Evolutionary conservation across 2,797 vertebrate genomes (phyloP), one percentile per base, ranked within the genome.

Genomic region (Acipenser oxyrinchus): DNA sequence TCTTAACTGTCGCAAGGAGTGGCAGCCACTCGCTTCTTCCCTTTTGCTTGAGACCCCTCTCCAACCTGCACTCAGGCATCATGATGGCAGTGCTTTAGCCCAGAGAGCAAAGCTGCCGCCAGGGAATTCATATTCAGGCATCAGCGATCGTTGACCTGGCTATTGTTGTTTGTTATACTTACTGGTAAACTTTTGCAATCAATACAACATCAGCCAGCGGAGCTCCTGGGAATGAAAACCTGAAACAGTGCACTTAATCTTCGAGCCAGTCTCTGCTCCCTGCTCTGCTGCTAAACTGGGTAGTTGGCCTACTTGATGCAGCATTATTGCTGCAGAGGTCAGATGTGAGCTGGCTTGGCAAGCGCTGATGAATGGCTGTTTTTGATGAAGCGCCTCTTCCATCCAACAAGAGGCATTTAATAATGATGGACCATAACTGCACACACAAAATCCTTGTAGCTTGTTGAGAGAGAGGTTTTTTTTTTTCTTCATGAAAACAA

Each of bases 151-250:
- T 93, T 93, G 94, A 92, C 94, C 95, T 90, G 92, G 93, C 94
- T 93, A 90, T 92, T 94, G 94, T 88, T 96, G 93, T 93, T 95
- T 94, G 94, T 93, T 94, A 91, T 93, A 90, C 94, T 97, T 93
- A 94, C 93, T 83, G 90, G 92, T 91, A 95, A 97, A 98, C 94
- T 95, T 95, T 93, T 76, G 76, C 94, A 95, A 98, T 98, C 95
- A 92, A 96, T 98, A 94, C 90, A 86, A 83, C 94, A 88, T 91
- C 93, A 98, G 92, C 91, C 87, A 70, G 75, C 79, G 79, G 82
- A 79, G 89, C 96, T 94, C 95, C 87, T 84, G 96, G 96, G 94
- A 98, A 89, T 86, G 88, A 87, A 90, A 91, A 90, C 87, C 92
- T 91, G 91, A 89, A 92, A 83, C 93, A 90, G 85, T 52, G 79